A percentile compares a stretch with the other conserved stretches of the same genome.
These are phyloP conservation scores for Pocillopora damicornis DNA, from an alignment of 64 coral and sea anemone species.

Conservation along the genomic window DNA sequence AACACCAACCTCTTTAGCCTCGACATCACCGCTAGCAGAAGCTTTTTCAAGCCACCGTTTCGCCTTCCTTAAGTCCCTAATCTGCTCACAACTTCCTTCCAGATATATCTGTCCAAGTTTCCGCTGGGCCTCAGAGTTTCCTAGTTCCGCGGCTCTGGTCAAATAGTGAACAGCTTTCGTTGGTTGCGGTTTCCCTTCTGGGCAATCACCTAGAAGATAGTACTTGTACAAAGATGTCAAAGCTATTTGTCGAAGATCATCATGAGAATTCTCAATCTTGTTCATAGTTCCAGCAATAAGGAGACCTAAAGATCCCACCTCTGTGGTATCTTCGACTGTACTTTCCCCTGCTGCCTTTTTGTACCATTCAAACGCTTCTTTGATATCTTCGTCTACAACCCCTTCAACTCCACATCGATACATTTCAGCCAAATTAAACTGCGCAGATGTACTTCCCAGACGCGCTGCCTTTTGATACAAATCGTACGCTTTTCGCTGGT, in stretches of 20 bases:
- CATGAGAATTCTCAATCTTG: background rate
- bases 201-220: slow-evolving; percentile 69
- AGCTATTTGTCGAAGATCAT: background rate
- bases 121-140: slow-evolving; percentile 42
- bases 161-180: slow-evolving; percentile 80
- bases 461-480: slow-evolving; percentile 55
- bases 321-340: background rate
- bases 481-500: slow-evolving; percentile 59
- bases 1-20: no score
- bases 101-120: slow-evolving; percentile 64
- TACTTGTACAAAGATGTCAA: slow-evolving; percentile 32
- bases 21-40: slow-evolving; percentile 3
- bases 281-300: slow-evolving; percentile 15
- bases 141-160: slow-evolving; percentile 59
- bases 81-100: slow-evolving; percentile 48
- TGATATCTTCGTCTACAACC: slow-evolving; percentile 66
- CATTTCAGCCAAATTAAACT: slow-evolving; percentile 69
- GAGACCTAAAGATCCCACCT: background rate
- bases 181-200: slow-evolving; percentile 70
- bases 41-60: slow-evolving; percentile 69
- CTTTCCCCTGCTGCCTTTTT: slow-evolving; percentile 77
- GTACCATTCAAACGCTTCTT: slow-evolving; percentile 78
- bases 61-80: slow-evolving; percentile 36
- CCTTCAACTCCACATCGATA: slow-evolving; percentile 68
- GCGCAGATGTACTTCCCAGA: slow-evolving; percentile 2